Conservation (phyloP, 2,888 invertebrate genomes). For the Euplagia quadripunctaria region DNA sequence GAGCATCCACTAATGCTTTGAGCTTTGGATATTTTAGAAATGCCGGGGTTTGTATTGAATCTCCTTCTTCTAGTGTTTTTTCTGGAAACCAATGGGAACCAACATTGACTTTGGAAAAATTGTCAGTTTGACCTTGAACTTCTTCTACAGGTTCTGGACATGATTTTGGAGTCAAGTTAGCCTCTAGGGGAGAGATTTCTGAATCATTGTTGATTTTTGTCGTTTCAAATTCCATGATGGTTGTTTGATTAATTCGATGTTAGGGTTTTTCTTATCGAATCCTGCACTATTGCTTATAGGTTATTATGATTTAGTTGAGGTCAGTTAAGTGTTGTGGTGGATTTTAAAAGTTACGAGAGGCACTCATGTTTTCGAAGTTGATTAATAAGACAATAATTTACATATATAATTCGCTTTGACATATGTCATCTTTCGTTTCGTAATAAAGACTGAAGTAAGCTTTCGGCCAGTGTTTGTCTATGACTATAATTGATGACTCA, state of each 20-base stretch:
- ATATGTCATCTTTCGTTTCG: background rate
- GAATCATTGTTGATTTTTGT: background rate
- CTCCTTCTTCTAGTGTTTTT: constrained; percentile 10
- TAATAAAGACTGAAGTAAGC: background rate
- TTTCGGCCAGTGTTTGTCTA: background rate
- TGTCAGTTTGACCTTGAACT: background rate
- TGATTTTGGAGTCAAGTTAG: background rate
- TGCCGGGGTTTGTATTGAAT: background rate
- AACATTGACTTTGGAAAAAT: background rate
- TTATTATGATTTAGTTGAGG: background rate
- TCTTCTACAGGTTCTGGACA: constrained; percentile 6
- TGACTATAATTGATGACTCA: background rate
- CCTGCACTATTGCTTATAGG: background rate
- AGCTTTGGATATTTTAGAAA: constrained; percentile 19
- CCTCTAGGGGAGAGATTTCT: background rate
- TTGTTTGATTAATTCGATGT: background rate
- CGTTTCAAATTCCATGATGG: constrained; percentile 7
- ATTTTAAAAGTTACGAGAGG: background rate
- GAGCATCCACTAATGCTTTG: constrained; percentile 7
- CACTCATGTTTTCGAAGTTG: background rate
- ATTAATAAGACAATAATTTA: constrained; percentile 15
- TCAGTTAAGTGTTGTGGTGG: background rate
- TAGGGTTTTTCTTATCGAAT: background rate
- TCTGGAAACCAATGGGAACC: constrained; percentile 9
- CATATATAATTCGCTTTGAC: constrained; percentile 11